Base-by-base conservation (phyloP, 2,113 vertebrate species). In the Tetraodon nigroviridis region DNA sequence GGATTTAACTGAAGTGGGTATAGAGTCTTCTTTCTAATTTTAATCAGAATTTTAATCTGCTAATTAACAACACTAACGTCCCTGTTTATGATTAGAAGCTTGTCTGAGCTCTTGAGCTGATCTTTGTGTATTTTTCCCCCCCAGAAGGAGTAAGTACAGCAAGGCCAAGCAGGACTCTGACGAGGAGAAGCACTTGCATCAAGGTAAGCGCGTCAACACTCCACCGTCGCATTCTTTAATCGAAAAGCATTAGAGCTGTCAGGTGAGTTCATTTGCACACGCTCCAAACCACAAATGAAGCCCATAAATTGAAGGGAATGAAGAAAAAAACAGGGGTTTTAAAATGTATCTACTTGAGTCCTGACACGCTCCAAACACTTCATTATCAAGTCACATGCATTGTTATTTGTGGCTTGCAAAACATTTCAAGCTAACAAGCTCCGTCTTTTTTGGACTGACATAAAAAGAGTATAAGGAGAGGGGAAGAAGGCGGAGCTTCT, bases 111-210 rank as follows among this genome's bases (percentile, higher is more conserved):
- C n/a, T 48, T 19, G 16, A 18, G 7, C 58, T 81, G 67, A 81
- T 62, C 58, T 2, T 45, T 52, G 47, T 68, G 73, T 41, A 83
- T 49, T 81, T 61, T 87, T 75, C 82, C 58, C 83, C 62, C 81
- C 60, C 89, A 96, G 93, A 82, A 92, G 95, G 82, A 96, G 93
- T 84, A 98, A 98, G 60, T 98, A 98, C 90, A 98, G 94, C 83
- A 96, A 98, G 61, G 95, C 94, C 13, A 98, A 98, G 85, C 95
- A 98, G 82, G 95, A 98, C 84, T 93, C 95, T 2, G 95, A 98
- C 49, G 95, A 98, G 79, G 95, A 98, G 82, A 98, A 98, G 40
- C 94, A 98, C 84, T 83, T 96, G 80, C 95, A 96, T 83, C 94
- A 95, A 95, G 95, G 95, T 97, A 92, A 84, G 15, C 17, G 61